Evolutionary conservation across 2,888 invertebrate genomes (phyloP).

Genomic region (Junonia oenone): DNA sequence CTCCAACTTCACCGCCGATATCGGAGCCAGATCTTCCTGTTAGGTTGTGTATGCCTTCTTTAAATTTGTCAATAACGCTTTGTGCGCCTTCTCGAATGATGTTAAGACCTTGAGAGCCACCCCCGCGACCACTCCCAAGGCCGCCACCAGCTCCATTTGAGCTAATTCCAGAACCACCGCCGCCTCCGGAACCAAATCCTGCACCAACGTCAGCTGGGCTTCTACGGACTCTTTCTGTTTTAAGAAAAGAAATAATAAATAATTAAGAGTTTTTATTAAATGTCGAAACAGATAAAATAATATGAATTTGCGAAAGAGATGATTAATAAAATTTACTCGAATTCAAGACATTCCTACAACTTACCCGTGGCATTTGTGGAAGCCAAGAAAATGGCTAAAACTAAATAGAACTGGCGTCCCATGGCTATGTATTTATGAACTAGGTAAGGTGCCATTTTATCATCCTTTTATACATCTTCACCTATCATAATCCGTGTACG

Average conservation of each 20-base stretch:
- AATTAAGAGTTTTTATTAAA: no score
- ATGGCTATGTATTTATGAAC: conserved; percentile 44
- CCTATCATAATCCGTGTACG: conserved; percentile 44
- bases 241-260: no score
- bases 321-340: no score
- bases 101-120: conserved; percentile 19
- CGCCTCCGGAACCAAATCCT: conserved; percentile 32
- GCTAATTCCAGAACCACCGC: conserved; percentile 38
- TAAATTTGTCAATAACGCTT: conserved; percentile 42
- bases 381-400: conserved; percentile 36
- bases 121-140: conserved; percentile 29
- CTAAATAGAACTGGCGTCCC: conserved; percentile 42
- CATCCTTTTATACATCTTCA: conserved; percentile 62
- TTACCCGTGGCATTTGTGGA: conserved; percentile 37
- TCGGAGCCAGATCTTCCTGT: no score
- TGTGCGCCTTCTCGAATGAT: conserved; percentile 31
- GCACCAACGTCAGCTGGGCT: conserved; percentile 39
- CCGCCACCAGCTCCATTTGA: conserved; percentile 40
- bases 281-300: no score
- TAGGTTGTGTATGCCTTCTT: conserved; percentile 45
- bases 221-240: conserved; percentile 54
- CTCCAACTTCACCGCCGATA: no score
- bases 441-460: conserved; percentile 20
- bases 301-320: no score
- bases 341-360: background rate